A percentile compares a stretch with the other conserved stretches of the same genome.
Evolutionary conservation across 1,140 invertebrate species (phyloP).

Genomic region (Procambarus virginalis): DNA sequence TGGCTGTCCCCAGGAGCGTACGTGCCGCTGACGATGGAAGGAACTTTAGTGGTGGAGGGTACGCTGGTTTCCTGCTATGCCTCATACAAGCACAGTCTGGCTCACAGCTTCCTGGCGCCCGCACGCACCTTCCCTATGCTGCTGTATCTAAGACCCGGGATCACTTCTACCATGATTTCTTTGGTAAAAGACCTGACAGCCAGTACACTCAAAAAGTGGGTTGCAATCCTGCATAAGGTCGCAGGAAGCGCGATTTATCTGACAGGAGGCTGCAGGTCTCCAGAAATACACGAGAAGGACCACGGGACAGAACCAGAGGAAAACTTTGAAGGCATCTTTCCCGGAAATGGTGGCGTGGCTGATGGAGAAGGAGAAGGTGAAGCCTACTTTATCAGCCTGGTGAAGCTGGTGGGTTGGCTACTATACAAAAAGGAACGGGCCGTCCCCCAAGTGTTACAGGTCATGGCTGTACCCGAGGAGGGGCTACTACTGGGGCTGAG

Average conservation of each 20-base stretch:
- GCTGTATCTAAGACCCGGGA: slow-evolving; percentile 39
- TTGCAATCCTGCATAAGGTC: not conserved
- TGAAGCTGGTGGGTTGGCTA: slow-evolving; percentile 43
- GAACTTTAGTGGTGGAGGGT: slow-evolving; percentile 74
- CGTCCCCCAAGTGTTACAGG: slow-evolving; percentile 36
- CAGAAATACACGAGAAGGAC: too few species aligned
- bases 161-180: not conserved
- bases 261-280: not conserved
- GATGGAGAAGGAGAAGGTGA: slow-evolving; percentile 49
- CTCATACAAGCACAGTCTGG: slow-evolving; percentile 72
- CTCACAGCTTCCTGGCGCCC: slow-evolving; percentile 73
- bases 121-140: slow-evolving; percentile 70
- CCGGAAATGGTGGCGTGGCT: not conserved
- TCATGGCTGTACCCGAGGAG: not conserved
- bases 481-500: not conserved
- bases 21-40: slow-evolving; percentile 74
- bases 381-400: slow-evolving; percentile 44
- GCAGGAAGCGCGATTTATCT: not conserved
- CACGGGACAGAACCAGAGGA: not conserved
- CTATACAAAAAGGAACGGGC: slow-evolving; percentile 21
- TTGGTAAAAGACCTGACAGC: not conserved
- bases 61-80: slow-evolving; percentile 74
- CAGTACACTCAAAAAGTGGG: not conserved
- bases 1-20: slow-evolving; percentile 71
- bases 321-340: not conserved